phyloP scores from a whole-genome alignment of 2,113 vertebrate genomes.

The Machaerirhynchus nigripectus region DNA sequence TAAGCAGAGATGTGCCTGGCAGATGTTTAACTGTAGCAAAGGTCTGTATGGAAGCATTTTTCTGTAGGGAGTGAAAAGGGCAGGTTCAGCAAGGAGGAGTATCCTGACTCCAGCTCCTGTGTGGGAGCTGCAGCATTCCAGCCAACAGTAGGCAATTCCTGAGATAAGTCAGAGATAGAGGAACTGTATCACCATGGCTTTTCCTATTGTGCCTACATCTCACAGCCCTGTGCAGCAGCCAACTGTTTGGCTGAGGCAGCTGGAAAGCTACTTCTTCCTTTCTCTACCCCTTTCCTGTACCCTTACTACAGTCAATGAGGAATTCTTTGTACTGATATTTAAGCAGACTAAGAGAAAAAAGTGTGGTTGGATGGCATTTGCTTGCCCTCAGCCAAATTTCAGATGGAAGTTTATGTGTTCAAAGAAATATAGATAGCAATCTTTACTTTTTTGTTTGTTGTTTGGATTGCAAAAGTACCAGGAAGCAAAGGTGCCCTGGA shows the following conservation, averaged over 20 bases:
- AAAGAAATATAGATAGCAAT: constrained; percentile 29
- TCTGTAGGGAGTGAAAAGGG: not conserved
- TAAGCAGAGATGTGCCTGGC: not conserved
- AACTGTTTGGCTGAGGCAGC: not conserved
- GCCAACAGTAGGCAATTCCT: not conserved
- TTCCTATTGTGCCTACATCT: not conserved
- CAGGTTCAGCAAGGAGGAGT: not conserved
- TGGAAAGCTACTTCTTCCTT: not conserved
- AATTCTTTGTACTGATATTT: not conserved
- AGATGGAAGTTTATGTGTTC: not conserved
- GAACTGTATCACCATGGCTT: not conserved
- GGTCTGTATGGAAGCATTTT: not conserved
- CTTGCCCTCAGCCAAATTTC: not conserved
- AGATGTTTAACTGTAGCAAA: not conserved
- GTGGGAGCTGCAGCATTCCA: not conserved
- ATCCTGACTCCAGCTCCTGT: not conserved
- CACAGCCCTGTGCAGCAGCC: not conserved
- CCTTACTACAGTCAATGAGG: not conserved
- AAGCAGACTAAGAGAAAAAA: not conserved
- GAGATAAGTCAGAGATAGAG: not conserved
- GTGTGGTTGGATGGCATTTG: not conserved
- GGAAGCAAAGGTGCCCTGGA: constrained; percentile 43
- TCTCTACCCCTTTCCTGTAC: not conserved
- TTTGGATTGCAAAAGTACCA: constrained; percentile 3
- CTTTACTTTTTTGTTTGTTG: constrained; percentile 16